Percentiles rank a stretch among this genome's conserved stretches.
phyloP scores from a whole-genome alignment of 2,113 vertebrate species.

The Oreochromis niloticus region DNA sequence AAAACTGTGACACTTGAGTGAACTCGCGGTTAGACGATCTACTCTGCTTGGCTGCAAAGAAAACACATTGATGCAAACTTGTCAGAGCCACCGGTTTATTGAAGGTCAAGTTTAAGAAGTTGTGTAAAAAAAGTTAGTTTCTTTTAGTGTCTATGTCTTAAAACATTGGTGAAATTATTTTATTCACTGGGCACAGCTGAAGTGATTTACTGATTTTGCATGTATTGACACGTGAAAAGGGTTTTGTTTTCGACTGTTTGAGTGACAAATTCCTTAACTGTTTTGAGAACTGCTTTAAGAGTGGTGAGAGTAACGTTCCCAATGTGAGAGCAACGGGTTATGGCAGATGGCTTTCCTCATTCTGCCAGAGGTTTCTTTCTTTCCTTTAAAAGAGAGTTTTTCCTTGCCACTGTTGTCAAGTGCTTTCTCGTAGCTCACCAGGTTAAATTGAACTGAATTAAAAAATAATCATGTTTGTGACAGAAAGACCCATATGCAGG shows the following conservation, averaged over 20 bases:
- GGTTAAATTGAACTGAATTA: neutral
- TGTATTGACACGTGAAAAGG: neutral
- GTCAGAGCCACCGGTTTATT: neutral
- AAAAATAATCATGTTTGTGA: neutral
- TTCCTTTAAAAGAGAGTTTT: neutral
- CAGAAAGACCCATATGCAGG: neutral
- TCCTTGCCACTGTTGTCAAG: neutral
- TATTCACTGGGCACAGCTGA: neutral
- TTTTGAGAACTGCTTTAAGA: neutral
- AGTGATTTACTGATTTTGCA: neutral
- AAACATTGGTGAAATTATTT: neutral
- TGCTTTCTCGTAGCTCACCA: neutral
- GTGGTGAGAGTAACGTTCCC: neutral
- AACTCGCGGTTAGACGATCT: neutral
- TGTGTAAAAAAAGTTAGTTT: neutral
- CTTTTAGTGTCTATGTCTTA: neutral
- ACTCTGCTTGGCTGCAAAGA: neutral
- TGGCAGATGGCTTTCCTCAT: neutral
- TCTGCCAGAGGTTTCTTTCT: neutral
- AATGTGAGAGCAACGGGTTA: neutral
- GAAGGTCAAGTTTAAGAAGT: neutral
- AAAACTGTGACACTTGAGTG: neutral
- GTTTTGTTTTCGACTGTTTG: neutral
- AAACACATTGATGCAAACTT: neutral
- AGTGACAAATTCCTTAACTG: neutral